Evolutionary conservation across 2,797 vertebrate genomes (phyloP), one percentile per base, ranked within the genome.

Genomic region (Hylomyscus alleni): DNA sequence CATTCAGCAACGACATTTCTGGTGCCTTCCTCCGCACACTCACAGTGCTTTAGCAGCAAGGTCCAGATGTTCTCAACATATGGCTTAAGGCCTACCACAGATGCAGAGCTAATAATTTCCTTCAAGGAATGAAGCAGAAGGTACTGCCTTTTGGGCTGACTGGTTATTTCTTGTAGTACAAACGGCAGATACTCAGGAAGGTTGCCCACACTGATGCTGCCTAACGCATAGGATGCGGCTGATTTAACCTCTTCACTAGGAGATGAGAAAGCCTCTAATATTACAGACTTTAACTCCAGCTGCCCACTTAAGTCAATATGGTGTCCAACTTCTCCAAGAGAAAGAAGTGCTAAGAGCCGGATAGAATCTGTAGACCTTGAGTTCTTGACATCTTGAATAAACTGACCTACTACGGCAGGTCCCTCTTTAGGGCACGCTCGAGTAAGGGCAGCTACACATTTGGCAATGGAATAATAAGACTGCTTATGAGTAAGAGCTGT

Each of bases 361-460:
- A 99, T 99, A 93, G 99, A 99, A 99, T 99, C 99, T 19, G 99
- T 99, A 95, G 99, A 99, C 96, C 99, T 99, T 0, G 99, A 99
- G 99, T 99, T 99, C 99, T 99, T 99, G 98, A 99, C 99, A 4
- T 99, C 99, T 98, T 99, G 99, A 98, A 99, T 99, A 98, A 99
- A 99, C 98, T 99, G 99, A 94, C 99, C 99, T 62, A 99, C 99
- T 62, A 99, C 99, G 3, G 99, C 99, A 0, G 99, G 99, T 2
- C 99, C 99, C 97, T 99, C 99, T 93, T 99, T 99, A 90, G 99
- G 99, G 97, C 99, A 99, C 72, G 99, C 99, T 90, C 99, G 98
- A 80, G 99, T 99, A 92, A 99, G 99, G 40, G 99, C 99, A 19
- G 99, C 99, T 40, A 99, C 99, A 94, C 99, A 99, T 97, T 99